These are phyloP conservation scores for Babylonia areolata DNA, from an alignment of 1,140 invertebrate species.

Conservation along the genomic window DNA sequence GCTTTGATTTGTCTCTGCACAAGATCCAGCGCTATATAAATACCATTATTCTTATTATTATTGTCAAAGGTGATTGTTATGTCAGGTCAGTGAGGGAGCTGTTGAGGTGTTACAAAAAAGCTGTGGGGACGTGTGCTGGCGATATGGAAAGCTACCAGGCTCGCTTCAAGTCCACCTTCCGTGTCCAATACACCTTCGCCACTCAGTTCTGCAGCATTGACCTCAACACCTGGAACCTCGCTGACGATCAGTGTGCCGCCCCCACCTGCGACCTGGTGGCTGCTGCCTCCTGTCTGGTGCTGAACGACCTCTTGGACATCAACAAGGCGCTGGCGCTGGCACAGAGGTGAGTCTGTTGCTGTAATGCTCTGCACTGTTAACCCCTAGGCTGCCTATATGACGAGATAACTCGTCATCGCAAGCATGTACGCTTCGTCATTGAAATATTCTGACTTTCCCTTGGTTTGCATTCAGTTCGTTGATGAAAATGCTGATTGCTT, in stretches of 20 bases:
- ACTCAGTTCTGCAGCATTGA: neutral
- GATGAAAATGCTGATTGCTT: no score
- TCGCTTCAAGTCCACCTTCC: neutral
- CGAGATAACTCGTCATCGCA: no score
- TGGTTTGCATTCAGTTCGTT: no score
- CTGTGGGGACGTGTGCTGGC: neutral
- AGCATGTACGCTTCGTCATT: no score
- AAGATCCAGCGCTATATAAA: no score
- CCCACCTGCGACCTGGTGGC: neutral
- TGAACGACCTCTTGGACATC: neutral
- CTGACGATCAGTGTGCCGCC: neutral
- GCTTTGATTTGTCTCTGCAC: no score
- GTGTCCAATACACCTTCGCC: neutral
- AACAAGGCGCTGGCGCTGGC: neutral
- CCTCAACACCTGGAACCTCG: neutral
- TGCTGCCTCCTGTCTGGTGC: neutral
- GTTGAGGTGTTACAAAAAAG: neutral
- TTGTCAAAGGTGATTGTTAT: no score
- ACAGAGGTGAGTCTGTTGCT: neutral
- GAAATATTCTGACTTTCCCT: no score
- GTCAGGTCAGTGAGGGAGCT: neutral
- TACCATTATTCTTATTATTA: no score
- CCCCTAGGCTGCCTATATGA: no score
- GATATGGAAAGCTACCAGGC: neutral
- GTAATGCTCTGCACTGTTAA: no score